Conservation (phyloP, 2,113 vertebrate genomes). For the Ginglymostoma cirratum region DNA sequence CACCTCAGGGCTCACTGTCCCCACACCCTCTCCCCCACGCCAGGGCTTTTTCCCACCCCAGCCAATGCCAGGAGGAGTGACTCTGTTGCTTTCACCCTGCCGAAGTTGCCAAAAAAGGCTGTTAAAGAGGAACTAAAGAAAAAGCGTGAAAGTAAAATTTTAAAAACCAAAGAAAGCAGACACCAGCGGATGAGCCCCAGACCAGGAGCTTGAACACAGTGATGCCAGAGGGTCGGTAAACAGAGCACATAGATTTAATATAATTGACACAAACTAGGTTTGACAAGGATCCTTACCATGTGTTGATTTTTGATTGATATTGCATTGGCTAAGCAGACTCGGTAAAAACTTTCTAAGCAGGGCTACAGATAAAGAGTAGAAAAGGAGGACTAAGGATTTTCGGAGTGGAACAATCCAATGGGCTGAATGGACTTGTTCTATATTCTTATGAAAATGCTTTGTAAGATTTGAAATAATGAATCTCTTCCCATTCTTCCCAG, state of each 20-base stretch:
- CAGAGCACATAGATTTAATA: neutral
- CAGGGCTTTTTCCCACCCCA: too few species aligned
- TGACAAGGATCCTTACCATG: neutral
- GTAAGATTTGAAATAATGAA: neutral
- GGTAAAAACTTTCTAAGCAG: neutral
- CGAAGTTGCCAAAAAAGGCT: too few species aligned
- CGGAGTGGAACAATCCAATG: neutral
- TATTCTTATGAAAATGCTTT: neutral
- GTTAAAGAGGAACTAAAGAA: too few species aligned
- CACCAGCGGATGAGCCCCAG: too few species aligned
- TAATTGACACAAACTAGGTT: neutral
- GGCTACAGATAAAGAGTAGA: neutral
- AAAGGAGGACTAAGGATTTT: too few species aligned
- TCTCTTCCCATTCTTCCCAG: conserved; percentile 8
- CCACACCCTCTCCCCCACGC: too few species aligned
- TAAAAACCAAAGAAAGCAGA: too few species aligned
- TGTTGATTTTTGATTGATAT: neutral
- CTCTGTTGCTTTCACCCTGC: too few species aligned
- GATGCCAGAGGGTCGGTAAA: neutral
- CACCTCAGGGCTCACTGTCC: too few species aligned
- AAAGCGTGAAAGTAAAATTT: too few species aligned
- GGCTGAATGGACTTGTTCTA: neutral
- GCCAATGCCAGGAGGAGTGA: too few species aligned
- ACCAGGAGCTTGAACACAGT: too few species aligned
- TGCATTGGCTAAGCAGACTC: neutral